Evolutionary conservation across 2,797 vertebrate species (phyloP), one percentile per base, ranked within the genome.

Genomic region (Ispidina picta): DNA sequence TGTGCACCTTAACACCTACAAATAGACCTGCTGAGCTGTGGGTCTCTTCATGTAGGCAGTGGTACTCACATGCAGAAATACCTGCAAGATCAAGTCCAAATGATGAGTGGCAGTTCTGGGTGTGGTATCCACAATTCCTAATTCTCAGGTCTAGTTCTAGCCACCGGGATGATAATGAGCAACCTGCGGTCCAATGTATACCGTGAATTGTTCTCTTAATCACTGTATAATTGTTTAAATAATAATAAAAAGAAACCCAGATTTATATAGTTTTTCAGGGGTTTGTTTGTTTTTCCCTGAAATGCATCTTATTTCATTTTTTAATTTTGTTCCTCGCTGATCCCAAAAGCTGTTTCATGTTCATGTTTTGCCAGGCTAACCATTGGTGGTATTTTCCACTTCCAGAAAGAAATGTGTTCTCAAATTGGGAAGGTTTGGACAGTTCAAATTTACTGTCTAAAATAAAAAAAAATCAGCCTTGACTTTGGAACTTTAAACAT

Each of bases 121-220:
- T 0, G 1, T 18, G 6, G 4, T 22, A 35, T n/a, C 69, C 0
- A 0, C 52, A 80, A 68, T 59, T 89, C 6, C 20, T 9, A 10
- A 62, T 78, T 81, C 43, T 81, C 66, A 90, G 49, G 12, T 15
- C 15, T 37, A 21, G 22, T 56, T 91, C 44, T 58, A 83, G 46
- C 13, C 13, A 65, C 7, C 9, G 44, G 39, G 52, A 9, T 54
- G 49, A 71, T 66, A 65, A 59, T 62, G 4, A 79, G 18, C 56
- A 69, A 56, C 5, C 19, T 77, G 3, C 25, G 71, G 19, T 54
- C 9, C 7, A 43, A 64, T 41, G 46, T 46, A 13, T 49, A 48
- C 23, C 43, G 8, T 28, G 28, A 62, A 54, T 29, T 82, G 29
- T 68, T n/a, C 28, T 82, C 21, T 79, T 56, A 60, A 64, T 66